These are phyloP conservation scores for Xestobium rufovillosum DNA, from an alignment of 2,888 invertebrate species.

Conservation along the genomic window DNA sequence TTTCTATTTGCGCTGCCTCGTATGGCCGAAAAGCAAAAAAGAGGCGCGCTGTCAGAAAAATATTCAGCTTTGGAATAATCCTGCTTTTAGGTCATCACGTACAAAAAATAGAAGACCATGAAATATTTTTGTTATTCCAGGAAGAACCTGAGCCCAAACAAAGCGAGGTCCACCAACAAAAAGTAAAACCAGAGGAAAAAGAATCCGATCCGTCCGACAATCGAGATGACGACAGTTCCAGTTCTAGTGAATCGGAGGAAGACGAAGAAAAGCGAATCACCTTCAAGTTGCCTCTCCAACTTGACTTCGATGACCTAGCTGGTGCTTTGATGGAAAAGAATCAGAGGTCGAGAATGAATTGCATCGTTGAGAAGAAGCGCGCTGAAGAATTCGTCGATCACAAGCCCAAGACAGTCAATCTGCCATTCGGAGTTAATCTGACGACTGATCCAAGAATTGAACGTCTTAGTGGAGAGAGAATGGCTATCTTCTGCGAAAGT, in stretches of 20 bases:
- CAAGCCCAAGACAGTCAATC: constrained; percentile 55
- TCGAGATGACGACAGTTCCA: too few species aligned
- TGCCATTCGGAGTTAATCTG: constrained; percentile 60
- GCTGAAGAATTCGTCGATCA: constrained; percentile 77
- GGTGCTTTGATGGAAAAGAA: constrained; percentile 65
- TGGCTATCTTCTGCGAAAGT: constrained; percentile 83
- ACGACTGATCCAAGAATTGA: constrained; percentile 66
- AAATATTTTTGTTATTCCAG: too few species aligned
- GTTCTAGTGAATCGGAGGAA: constrained; percentile 51
- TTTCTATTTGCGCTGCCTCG: too few species aligned
- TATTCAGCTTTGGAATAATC: too few species aligned
- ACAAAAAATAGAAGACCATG: too few species aligned
- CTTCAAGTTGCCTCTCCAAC: constrained; percentile 70
- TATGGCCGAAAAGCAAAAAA: too few species aligned
- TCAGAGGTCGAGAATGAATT: constrained; percentile 80
- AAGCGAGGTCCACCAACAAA: too few species aligned
- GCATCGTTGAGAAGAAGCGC: constrained; percentile 78
- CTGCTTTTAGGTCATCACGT: too few species aligned
- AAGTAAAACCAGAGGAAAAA: too few species aligned
- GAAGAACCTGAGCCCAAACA: too few species aligned
- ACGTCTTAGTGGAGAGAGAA: constrained; percentile 73
- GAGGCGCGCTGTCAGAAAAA: too few species aligned
- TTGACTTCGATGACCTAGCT: constrained; percentile 76
- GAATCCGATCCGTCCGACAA: too few species aligned
- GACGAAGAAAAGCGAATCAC: constrained; percentile 51